Percentiles rank a stretch among this genome's conserved stretches.
phyloP scores from a whole-genome alignment of 2,888 invertebrate genomes.

The Amiota communis region DNA sequence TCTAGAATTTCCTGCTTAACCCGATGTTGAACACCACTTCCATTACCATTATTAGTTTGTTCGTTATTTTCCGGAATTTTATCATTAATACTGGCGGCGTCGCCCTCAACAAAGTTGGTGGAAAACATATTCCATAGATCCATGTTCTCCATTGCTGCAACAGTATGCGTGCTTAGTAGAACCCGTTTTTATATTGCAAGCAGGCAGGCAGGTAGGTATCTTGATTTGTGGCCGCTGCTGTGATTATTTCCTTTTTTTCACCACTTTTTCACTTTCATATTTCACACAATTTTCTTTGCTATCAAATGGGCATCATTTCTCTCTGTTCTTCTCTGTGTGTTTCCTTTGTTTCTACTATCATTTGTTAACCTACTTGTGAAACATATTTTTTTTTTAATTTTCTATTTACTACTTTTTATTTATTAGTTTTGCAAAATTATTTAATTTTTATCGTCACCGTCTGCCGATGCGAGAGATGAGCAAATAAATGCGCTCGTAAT shows the following conservation, averaged over 20 bases:
- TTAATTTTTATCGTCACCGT: too few relatives aligned
- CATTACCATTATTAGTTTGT: conserved; percentile 38
- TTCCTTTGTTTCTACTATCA: too few relatives aligned
- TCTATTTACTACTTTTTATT: too few relatives aligned
- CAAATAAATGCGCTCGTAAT: too few relatives aligned
- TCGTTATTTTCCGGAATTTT: conserved; percentile 29
- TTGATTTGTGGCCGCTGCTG: not conserved
- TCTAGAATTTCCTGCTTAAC: conserved; percentile 36
- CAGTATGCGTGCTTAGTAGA: conserved; percentile 27
- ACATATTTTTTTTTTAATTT: too few relatives aligned
- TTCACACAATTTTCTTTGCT: not conserved
- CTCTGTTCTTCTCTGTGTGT: too few relatives aligned
- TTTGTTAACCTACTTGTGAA: too few relatives aligned
- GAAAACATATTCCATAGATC: conserved; percentile 69
- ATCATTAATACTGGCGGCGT: conserved; percentile 26
- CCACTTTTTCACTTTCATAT: conserved; percentile 2
- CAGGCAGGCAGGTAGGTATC: conserved; percentile 5
- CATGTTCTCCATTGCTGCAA: conserved; percentile 58
- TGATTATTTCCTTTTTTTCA: conserved; percentile 5
- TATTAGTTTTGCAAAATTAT: too few relatives aligned
- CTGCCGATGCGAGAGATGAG: too few relatives aligned
- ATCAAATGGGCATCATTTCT: too few relatives aligned
- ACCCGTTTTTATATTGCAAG: conserved; percentile 15
- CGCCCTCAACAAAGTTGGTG: conserved; percentile 57
- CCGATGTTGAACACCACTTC: conserved; percentile 11